Evolutionary conservation across 2,113 vertebrate genomes (phyloP).

Genomic region (Sturnira hondurensis): DNA sequence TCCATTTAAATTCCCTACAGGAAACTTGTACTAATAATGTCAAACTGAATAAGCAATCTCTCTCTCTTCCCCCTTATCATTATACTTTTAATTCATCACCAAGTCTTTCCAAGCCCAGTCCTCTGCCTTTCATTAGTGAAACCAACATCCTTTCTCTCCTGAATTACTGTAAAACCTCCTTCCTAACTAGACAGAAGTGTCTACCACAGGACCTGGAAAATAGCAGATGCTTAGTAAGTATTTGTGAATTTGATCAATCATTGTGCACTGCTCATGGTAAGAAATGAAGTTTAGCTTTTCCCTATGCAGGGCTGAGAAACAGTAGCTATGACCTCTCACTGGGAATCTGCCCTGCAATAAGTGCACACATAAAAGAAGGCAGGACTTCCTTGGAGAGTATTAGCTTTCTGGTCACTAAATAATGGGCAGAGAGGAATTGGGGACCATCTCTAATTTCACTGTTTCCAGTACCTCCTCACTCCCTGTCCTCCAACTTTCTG

Average conservation of each 20-base stretch:
- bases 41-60: neutral
- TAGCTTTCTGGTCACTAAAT: neutral
- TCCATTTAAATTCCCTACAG: neutral
- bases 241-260: neutral
- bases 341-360: neutral
- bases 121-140: neutral
- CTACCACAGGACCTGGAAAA: neutral
- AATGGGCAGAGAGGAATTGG: neutral
- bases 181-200: neutral
- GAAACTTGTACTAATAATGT: neutral
- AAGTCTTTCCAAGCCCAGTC: neutral
- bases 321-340: neutral
- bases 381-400: neutral
- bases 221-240: neutral
- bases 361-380: neutral
- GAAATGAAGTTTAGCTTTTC: neutral
- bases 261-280: neutral
- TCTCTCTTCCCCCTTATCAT: neutral
- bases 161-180: neutral
- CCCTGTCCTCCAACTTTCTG: neutral
- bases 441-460: neutral
- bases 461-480: neutral
- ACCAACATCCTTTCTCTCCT: neutral
- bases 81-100: neutral
- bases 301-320: neutral